These are phyloP conservation scores for Alethe diademata DNA, from an alignment of 2,113 vertebrate species.

Conservation along the genomic window DNA sequence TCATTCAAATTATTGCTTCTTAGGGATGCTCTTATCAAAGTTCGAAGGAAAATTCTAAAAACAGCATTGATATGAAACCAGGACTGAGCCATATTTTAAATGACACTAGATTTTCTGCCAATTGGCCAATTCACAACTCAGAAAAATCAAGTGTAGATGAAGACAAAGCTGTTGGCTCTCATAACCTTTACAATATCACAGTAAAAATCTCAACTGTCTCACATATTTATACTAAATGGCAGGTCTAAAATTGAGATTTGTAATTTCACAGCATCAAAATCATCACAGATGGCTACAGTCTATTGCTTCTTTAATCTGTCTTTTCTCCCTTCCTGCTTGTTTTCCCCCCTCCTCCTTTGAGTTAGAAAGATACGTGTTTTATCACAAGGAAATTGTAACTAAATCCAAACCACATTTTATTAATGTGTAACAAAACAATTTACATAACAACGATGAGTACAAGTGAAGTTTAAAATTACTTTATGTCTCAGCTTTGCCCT, in stretches of 20 bases:
- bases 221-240: constrained; percentile 62
- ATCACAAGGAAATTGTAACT: constrained; percentile 2
- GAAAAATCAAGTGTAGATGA: constrained; percentile 38
- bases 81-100: constrained; percentile 61
- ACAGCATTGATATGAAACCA: constrained; percentile 35
- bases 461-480: not conserved
- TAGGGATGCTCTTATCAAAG: constrained; percentile 70
- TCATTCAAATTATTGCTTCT: constrained; percentile 68
- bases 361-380: not conserved
- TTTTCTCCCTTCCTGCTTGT: constrained; percentile 12
- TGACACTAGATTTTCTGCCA: constrained; percentile 49
- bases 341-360: not conserved
- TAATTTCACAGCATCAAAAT: constrained; percentile 55
- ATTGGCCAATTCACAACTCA: constrained; percentile 29
- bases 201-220: constrained; percentile 61
- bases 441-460: constrained; percentile 11
- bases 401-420: constrained; percentile 34
- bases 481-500: not conserved
- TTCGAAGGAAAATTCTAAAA: constrained; percentile 59
- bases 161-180: constrained; percentile 56
- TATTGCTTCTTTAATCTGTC: constrained; percentile 60
- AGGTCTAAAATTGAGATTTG: constrained; percentile 60
- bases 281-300: constrained; percentile 55
- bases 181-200: constrained; percentile 40
- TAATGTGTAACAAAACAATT: constrained; percentile 32